Evolutionary conservation across 2,797 vertebrate genomes (phyloP), one percentile per base, ranked within the genome.

Genomic region (Carcharodon carcharias): DNA sequence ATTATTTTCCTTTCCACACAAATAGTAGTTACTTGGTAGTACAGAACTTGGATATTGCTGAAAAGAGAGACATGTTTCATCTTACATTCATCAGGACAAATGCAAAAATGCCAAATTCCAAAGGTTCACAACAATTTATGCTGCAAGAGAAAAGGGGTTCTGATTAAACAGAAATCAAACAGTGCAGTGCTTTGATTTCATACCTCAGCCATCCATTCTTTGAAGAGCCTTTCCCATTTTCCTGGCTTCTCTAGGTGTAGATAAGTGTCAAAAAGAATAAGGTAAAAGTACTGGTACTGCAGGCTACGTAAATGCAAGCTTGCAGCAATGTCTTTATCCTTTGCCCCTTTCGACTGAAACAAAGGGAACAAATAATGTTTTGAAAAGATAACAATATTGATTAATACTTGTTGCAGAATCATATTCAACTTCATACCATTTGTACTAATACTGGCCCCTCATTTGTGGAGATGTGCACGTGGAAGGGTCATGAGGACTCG

Each of bases 161-260:
- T 77, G 26, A 21, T 7, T 85, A 35, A n/a, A 73, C 69, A 56
- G 50, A 73, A 95, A 95, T 12, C 88, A 91, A 91, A 91, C 28
- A 71, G 45, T 56, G 45, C 26, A 56, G 28, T 35, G 18, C 18
- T 88, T 65, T 61, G 40, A 61, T 58, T 45, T 71, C 96, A 12
- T 91, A 96, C 96, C 96, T 96, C 61, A n/a, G 61, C 56, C 73
- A 96, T 96, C 96, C 96, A 96, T 18, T 82, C 82, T 50, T 65
- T 67, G 61, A 96, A 96, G n/a, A 82, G n/a, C 73, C 80, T 87
- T 87, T 96, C n/a, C 96, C 96, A 96, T 63, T 63, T 67, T 58
- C 82, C 82, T 67, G 63, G 82, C n/a, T 96, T 96, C 96, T 96
- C 96, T 18, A 96, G 82, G 96, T 96, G 82, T 26, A 96, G 77